A percentile compares a stretch with the other conserved stretches of the same genome.
Evolutionary conservation across 2,888 invertebrate genomes (phyloP).

Genomic region (Pardosa pseudoannulata): DNA sequence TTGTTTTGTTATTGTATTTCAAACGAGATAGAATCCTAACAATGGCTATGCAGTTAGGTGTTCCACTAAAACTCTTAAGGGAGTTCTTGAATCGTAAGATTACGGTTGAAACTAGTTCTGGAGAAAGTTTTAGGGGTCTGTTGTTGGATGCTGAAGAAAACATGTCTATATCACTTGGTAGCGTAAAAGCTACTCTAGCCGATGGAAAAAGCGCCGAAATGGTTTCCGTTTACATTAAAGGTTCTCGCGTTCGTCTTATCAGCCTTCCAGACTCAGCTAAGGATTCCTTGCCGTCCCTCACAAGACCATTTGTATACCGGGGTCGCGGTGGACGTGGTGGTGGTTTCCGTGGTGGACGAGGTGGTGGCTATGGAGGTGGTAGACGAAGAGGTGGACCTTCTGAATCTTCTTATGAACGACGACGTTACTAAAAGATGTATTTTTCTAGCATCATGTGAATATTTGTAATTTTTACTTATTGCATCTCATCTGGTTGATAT

Average conservation of each 20-base stretch:
- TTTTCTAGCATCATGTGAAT: not conserved
- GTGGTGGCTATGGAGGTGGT: not conserved
- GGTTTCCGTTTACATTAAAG: slow-evolving; percentile 21
- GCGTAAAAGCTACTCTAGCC: slow-evolving; percentile 9
- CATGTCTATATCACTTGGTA: not conserved
- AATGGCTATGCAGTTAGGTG: slow-evolving; percentile 6
- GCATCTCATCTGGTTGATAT: no score
- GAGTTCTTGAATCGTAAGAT: slow-evolving; percentile 4
- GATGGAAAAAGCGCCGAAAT: slow-evolving; percentile 10
- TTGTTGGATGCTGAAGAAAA: slow-evolving; percentile 20
- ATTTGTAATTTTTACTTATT: not conserved
- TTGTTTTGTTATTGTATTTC: no score
- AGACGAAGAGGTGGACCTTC: slow-evolving; percentile 16
- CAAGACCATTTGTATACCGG: not conserved
- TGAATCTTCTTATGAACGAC: not conserved
- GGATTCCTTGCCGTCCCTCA: not conserved
- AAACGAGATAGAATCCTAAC: not conserved
- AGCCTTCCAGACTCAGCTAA: not conserved
- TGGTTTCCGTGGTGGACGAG: slow-evolving; percentile 5
- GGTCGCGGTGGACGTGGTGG: not conserved
- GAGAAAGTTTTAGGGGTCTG: slow-evolving; percentile 21
- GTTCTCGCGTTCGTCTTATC: slow-evolving; percentile 12
- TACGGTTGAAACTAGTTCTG: not conserved
- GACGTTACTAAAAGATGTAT: not conserved
- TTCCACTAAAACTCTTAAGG: slow-evolving; percentile 4